phyloP scores from a whole-genome alignment of 2,113 vertebrate genomes.

The Ivindomyrus marchei region DNA sequence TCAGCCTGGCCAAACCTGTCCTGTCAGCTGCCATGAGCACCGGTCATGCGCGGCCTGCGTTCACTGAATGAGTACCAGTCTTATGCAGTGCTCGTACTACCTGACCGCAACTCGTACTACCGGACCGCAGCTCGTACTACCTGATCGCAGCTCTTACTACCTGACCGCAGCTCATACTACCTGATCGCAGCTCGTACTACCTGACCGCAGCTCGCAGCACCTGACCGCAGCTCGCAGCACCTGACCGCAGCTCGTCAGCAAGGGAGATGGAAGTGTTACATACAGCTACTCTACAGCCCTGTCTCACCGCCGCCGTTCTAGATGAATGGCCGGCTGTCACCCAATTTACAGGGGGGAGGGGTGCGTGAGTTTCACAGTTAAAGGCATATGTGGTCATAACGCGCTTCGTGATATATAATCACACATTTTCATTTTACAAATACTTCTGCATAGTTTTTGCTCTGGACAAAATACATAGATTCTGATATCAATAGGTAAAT shows the following conservation, averaged over 20 bases:
- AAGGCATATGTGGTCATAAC: neutral
- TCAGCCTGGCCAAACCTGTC: slow-evolving; percentile 31
- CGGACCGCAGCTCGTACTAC: neutral
- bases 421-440: neutral
- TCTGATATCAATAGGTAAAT: neutral
- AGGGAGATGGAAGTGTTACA: neutral
- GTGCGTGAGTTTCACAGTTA: neutral
- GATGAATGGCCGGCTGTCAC: neutral
- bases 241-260: neutral
- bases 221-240: too few species aligned
- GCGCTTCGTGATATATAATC: neutral
- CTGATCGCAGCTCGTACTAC: neutral
- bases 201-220: neutral
- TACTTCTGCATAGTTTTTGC: neutral
- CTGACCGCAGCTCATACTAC: too few species aligned
- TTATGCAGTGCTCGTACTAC: neutral
- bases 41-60: neutral
- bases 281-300: neutral
- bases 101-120: neutral
- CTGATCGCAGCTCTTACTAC: neutral
- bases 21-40: slow-evolving; percentile 33
- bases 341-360: neutral
- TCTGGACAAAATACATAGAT: neutral
- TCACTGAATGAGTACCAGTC: neutral
- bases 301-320: neutral